Evolutionary conservation across 2,888 invertebrate species (phyloP).

Genomic region (Troilus luridus): DNA sequence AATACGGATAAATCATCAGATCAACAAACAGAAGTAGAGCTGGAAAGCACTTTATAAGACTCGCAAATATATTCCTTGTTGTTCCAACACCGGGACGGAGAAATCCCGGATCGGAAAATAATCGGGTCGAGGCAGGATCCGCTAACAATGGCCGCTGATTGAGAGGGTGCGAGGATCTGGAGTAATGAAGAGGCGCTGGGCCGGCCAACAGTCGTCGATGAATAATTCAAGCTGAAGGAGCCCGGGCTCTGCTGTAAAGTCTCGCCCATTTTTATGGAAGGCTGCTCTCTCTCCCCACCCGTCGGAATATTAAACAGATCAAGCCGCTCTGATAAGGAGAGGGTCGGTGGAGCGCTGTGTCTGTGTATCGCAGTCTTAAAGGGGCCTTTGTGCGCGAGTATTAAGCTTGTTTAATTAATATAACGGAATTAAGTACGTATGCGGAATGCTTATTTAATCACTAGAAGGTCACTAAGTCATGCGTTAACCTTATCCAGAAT

Average conservation of each 20-base stretch:
- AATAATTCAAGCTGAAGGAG: constrained; percentile 19
- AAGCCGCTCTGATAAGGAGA: constrained; percentile 9
- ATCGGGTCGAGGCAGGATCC: neutral
- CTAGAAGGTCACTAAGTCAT: no score
- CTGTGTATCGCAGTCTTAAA: neutral
- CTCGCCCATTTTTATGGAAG: constrained; percentile 34
- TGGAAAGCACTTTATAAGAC: neutral
- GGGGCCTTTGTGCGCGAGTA: neutral
- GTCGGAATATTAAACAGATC: constrained; percentile 40
- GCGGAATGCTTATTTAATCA: no score
- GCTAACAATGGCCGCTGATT: constrained; percentile 13
- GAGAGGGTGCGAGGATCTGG: neutral
- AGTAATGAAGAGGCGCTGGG: neutral
- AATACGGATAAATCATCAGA: no score
- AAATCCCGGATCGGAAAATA: neutral
- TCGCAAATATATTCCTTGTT: neutral
- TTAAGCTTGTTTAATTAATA: neutral
- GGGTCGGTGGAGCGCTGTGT: neutral
- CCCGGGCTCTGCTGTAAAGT: constrained; percentile 6
- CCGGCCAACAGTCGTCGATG: neutral
- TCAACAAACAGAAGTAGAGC: neutral
- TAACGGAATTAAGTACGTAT: neutral
- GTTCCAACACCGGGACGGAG: neutral
- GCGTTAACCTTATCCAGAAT: no score
- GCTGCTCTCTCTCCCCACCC: neutral